Percentiles rank a stretch among this genome's conserved stretches.
Evolutionary conservation across 2,888 invertebrate genomes (phyloP).

Genomic region (Nephrocerus scutellatus): DNA sequence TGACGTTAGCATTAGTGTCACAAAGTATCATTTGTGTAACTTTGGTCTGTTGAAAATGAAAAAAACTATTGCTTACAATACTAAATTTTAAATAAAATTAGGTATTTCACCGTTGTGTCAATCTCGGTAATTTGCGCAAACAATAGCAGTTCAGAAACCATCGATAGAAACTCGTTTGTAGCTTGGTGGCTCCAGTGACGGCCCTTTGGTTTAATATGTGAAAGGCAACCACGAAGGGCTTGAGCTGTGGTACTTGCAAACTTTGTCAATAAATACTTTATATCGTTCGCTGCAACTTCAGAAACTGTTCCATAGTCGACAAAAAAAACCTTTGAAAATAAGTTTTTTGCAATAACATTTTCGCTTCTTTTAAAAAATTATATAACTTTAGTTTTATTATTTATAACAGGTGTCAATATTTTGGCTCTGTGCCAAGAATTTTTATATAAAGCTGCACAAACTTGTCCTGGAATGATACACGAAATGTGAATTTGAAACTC

Average conservation of each 20-base stretch:
- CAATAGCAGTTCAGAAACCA: conserved; percentile 29
- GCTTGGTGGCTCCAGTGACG: conserved; percentile 31
- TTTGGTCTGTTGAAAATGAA: conserved; percentile 26
- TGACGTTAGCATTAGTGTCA: conserved; percentile 28
- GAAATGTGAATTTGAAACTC: conserved; percentile 27
- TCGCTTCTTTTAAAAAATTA: not conserved
- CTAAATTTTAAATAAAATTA: not conserved
- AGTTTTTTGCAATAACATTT: not conserved
- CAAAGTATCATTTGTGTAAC: conserved; percentile 32
- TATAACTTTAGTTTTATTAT: conserved; percentile 30
- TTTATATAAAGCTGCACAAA: conserved; percentile 30
- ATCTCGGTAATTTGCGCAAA: conserved; percentile 34
- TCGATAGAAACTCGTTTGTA: conserved; percentile 28
- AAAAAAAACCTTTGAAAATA: conserved; percentile 29
- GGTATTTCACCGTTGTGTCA: conserved; percentile 24
- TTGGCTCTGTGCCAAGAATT: conserved; percentile 37
- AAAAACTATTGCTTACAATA: not conserved
- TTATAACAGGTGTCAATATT: conserved; percentile 25
- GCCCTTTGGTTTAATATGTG: conserved; percentile 32
- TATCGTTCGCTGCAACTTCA: conserved; percentile 25
- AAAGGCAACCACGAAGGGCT: conserved; percentile 31
- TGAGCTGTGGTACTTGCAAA: conserved; percentile 35
- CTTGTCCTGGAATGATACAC: conserved; percentile 31
- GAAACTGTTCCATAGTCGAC: conserved; percentile 37
- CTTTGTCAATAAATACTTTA: conserved; percentile 31